Conservation (phyloP, 2,888 invertebrate species). For the Drosophila niveifrons region DNA sequence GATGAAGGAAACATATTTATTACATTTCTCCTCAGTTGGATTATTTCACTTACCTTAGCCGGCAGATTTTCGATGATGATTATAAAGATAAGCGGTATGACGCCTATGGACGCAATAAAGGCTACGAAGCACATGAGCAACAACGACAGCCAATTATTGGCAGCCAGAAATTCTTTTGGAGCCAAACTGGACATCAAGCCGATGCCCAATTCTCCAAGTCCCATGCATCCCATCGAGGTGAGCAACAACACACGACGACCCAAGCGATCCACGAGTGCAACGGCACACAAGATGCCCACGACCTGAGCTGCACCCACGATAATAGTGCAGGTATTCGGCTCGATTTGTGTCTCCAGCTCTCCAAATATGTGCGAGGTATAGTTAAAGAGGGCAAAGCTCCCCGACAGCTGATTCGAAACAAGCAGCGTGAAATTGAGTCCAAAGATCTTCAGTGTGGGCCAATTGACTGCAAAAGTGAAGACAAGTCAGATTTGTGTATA, state of each 20-base stretch:
- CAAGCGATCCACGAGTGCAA: constrained; percentile 70
- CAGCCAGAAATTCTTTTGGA: constrained; percentile 48
- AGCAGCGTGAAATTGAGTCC: constrained; percentile 64
- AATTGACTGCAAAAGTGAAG: constrained; percentile 64
- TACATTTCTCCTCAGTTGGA: not conserved
- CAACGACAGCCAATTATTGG: constrained; percentile 74
- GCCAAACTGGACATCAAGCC: constrained; percentile 66
- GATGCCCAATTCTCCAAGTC: constrained; percentile 66
- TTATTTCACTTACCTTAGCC: constrained; percentile 70
- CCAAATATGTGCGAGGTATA: constrained; percentile 80
- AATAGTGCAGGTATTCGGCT: constrained; percentile 77
- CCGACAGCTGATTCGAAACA: constrained; percentile 75
- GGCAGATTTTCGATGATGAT: constrained; percentile 80
- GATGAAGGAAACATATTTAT: constrained; percentile 5
- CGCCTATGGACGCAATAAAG: constrained; percentile 72
- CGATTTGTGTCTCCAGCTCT: constrained; percentile 65
- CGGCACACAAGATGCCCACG: constrained; percentile 68
- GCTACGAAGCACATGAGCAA: constrained; percentile 73
- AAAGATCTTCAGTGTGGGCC: constrained; percentile 68
- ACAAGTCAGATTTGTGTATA: not conserved
- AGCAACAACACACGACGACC: constrained; percentile 76
- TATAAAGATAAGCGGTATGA: constrained; percentile 75
- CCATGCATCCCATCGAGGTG: constrained; percentile 71
- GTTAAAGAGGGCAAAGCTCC: constrained; percentile 77
- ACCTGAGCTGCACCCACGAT: constrained; percentile 76